A percentile compares a stretch with the other conserved stretches of the same genome.
These are phyloP conservation scores for Aptenodytes forsteri DNA, from an alignment of 2,113 vertebrate genomes.

Conservation along the genomic window DNA sequence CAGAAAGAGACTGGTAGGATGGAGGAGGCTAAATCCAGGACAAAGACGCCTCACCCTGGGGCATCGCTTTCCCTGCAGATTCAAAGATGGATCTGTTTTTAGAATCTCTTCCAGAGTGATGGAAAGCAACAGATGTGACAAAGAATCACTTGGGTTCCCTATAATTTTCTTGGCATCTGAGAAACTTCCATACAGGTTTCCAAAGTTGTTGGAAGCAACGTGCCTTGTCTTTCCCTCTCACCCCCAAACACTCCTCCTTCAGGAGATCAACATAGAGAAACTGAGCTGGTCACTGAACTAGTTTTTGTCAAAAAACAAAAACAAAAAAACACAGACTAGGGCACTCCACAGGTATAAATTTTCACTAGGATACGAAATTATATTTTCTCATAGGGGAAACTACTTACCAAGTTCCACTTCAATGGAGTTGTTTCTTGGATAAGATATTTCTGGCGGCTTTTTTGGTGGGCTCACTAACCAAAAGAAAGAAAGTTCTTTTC, in stretches of 20 bases:
- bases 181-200: neutral
- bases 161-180: neutral
- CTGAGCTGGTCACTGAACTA: neutral
- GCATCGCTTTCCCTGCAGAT: neutral
- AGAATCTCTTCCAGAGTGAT: neutral
- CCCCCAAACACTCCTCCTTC: neutral
- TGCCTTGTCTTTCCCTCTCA: neutral
- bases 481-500: neutral
- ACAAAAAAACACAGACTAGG: neutral
- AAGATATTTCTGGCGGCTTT: constrained; percentile 74
- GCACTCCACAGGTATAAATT: neutral
- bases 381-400: neutral
- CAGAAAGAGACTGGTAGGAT: neutral
- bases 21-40: neutral
- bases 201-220: neutral
- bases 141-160: neutral
- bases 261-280: neutral
- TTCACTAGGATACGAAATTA: neutral
- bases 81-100: neutral
- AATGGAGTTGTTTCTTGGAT: constrained; percentile 76
- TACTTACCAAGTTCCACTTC: constrained; percentile 80
- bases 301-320: neutral
- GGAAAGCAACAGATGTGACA: neutral
- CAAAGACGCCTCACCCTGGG: neutral
- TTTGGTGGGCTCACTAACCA: constrained; percentile 47